A percentile compares a stretch with the other conserved stretches of the same genome.
Conservation (phyloP, 2,888 invertebrate genomes). For the Syrphus vitripennis region DNA sequence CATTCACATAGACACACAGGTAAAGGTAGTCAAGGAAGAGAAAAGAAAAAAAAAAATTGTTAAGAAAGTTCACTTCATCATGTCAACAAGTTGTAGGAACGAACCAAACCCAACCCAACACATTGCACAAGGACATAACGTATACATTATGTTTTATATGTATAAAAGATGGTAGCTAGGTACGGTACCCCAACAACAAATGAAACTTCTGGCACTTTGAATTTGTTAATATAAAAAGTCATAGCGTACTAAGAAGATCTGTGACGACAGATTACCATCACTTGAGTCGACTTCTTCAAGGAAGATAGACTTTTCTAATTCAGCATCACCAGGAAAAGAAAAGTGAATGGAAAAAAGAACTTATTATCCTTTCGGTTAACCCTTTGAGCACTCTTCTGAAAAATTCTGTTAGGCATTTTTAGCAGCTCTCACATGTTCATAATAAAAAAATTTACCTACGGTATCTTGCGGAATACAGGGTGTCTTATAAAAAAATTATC, state of each 20-base stretch:
- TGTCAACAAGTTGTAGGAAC: constrained; percentile 60
- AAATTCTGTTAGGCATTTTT: not conserved
- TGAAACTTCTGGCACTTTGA: constrained; percentile 55
- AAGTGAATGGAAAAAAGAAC: not conserved
- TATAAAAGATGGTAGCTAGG: not conserved
- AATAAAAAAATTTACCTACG: no score
- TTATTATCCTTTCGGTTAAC: not conserved
- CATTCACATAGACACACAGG: not conserved
- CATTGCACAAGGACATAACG: constrained; percentile 30
- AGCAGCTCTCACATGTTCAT: not conserved
- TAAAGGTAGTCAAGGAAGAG: not conserved
- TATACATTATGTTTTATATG: not conserved
- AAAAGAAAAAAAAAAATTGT: constrained; percentile 18
- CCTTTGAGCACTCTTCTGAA: not conserved
- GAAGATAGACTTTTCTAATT: not conserved
- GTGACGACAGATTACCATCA: constrained; percentile 48
- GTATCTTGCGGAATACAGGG: no score
- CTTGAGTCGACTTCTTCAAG: not conserved
- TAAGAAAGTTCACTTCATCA: constrained; percentile 66
- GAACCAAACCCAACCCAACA: not conserved
- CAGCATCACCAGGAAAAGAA: constrained; percentile 16
- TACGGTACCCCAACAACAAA: not conserved
- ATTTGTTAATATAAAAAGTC: constrained; percentile 56
- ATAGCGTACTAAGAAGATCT: constrained; percentile 43
- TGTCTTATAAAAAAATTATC: no score